These are phyloP conservation scores for Cecidostiba fungosa DNA, from an alignment of 2,888 invertebrate genomes.

Conservation along the genomic window DNA sequence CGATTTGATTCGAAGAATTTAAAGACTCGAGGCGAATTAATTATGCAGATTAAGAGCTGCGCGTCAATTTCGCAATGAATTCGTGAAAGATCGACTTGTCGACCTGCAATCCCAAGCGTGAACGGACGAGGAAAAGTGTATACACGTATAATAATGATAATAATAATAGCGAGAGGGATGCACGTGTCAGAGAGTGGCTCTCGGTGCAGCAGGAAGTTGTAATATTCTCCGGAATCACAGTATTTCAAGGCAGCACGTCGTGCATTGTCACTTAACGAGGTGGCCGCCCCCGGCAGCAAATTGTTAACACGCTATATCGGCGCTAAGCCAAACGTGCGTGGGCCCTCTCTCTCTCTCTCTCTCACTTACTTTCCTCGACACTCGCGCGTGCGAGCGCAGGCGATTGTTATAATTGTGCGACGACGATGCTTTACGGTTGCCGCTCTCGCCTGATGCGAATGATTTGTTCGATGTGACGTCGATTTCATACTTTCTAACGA, in stretches of 20 bases:
- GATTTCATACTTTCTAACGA: conserved; percentile 74
- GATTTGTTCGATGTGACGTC: conserved; percentile 67
- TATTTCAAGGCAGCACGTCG: conserved; percentile 75
- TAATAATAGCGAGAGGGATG: neutral
- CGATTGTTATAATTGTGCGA: conserved; percentile 62
- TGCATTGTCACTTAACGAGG: conserved; percentile 78
- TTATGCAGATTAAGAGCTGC: conserved; percentile 19
- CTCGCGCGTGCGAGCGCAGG: conserved; percentile 4
- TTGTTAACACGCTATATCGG: conserved; percentile 59
- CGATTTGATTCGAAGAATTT: conserved; percentile 60
- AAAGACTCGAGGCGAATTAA: conserved; percentile 42
- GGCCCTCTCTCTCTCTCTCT: neutral
- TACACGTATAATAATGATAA: neutral
- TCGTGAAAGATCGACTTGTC: conserved; percentile 6
- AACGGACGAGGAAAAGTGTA: neutral
- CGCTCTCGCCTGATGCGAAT: conserved; percentile 69
- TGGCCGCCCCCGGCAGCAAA: conserved; percentile 70
- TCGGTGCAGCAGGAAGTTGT: conserved; percentile 60
- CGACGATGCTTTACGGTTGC: conserved; percentile 76
- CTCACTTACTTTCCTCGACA: conserved; percentile 24
- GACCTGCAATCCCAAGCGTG: neutral
- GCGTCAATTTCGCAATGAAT: conserved; percentile 10
- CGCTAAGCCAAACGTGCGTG: conserved; percentile 47
- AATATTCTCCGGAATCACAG: conserved; percentile 66
- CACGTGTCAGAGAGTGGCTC: neutral